These are phyloP conservation scores for Xylota sylvarum DNA, from an alignment of 2,888 invertebrate species.

Conservation along the genomic window DNA sequence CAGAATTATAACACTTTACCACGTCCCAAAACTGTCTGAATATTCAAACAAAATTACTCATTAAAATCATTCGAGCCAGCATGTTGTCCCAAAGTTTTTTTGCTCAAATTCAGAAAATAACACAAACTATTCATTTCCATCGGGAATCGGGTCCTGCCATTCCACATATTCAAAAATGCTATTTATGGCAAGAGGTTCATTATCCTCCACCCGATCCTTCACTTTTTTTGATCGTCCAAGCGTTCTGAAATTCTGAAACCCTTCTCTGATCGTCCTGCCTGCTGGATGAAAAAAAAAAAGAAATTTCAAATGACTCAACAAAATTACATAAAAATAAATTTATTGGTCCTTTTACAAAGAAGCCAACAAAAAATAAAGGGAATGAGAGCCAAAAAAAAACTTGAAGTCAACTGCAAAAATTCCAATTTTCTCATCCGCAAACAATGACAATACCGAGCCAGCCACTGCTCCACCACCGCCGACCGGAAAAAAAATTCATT, in stretches of 20 bases:
- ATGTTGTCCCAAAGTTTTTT: too few species aligned
- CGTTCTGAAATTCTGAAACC: neutral
- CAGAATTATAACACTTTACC: too few species aligned
- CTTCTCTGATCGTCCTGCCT: neutral
- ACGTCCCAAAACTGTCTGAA: too few species aligned
- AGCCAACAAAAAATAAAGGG: neutral
- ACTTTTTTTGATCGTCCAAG: slow-evolving; percentile 7
- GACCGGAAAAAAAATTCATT: slow-evolving; percentile 36
- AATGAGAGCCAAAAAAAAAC: neutral
- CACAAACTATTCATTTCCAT: too few species aligned
- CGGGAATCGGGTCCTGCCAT: too few species aligned
- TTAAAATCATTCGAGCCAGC: too few species aligned
- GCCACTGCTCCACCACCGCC: neutral
- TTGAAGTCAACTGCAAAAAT: slow-evolving; percentile 28
- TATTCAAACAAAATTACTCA: too few species aligned
- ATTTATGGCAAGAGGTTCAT: too few species aligned
- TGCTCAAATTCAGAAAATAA: too few species aligned
- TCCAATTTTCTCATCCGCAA: slow-evolving; percentile 42
- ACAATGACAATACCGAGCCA: slow-evolving; percentile 42
- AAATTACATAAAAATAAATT: slow-evolving; percentile 40
- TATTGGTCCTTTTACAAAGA: slow-evolving; percentile 14
- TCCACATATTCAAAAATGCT: too few species aligned
- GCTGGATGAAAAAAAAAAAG: neutral
- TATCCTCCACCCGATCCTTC: neutral
- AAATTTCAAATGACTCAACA: slow-evolving; percentile 20